Evolutionary conservation across 2,113 vertebrate genomes (phyloP).

Genomic region (Nibea coibor): DNA sequence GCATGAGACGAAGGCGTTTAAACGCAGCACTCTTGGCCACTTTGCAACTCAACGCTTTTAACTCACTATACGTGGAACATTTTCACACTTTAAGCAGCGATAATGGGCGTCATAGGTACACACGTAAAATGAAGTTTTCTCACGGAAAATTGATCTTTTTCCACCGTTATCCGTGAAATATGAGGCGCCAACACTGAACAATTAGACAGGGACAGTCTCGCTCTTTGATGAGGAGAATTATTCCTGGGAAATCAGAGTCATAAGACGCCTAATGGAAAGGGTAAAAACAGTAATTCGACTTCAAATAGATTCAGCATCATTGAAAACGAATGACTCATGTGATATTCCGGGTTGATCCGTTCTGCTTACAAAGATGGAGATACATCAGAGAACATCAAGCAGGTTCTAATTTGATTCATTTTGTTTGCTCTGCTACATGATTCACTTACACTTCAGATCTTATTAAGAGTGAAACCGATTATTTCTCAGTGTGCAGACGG

Average conservation of each 20-base stretch:
- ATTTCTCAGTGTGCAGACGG: not conserved
- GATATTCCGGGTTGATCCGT: conserved; percentile 14
- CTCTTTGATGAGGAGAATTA: not conserved
- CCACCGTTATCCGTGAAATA: not conserved
- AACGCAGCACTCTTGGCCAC: not conserved
- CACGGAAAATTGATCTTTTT: not conserved
- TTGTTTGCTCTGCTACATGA: conserved; percentile 28
- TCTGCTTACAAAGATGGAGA: not conserved
- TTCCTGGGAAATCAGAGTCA: conserved; percentile 46
- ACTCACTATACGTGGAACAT: not conserved
- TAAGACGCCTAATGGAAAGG: conserved; percentile 16
- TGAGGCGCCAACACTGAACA: not conserved
- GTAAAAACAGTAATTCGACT: conserved; percentile 41
- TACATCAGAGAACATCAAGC: conserved; percentile 15
- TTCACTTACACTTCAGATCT: conserved; percentile 31
- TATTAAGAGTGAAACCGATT: conserved; percentile 22
- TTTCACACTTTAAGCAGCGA: not conserved
- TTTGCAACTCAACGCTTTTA: conserved; percentile 4
- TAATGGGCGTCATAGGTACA: not conserved
- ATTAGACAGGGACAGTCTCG: not conserved
- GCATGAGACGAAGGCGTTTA: conserved; percentile 15
- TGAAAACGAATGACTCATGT: conserved; percentile 41
- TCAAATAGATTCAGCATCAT: conserved; percentile 32
- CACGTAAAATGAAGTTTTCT: not conserved
- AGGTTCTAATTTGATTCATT: conserved; percentile 40